Base-by-base conservation (phyloP, 2,888 invertebrate species). In the Ceraclea dissimilis region DNA sequence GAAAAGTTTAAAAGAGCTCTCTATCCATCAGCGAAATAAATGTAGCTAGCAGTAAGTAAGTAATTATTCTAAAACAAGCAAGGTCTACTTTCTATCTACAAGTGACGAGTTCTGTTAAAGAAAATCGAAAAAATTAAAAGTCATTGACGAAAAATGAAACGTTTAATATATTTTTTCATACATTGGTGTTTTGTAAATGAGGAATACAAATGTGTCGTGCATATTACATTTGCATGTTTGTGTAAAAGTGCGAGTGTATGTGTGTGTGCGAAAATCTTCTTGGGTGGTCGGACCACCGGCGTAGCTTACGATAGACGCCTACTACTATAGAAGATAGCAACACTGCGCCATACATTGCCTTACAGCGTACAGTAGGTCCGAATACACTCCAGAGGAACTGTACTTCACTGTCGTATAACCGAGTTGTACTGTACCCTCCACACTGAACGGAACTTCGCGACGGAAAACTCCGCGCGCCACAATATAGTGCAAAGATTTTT, bases 251-350 rank as follows among this genome's bases (percentile, higher is more conserved):
- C 13, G 46, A 19, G 46, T 19, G 46, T 10, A 10, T 46, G 46
- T 46, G 46, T 46, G 46, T 19, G 17, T 46, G 46, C 20, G 46
- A 18, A 20, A 46, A 46, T 19, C 53, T 22, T 31, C 53, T 33
- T 53, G 53, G 53, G 53, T 53, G 53, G 53, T 22, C 53, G 48
- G 53, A 53, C 53, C 53, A 53, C 53, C 53, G 53, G 53, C 18
- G 53, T 47, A 8, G 53, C 48, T 17, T 31, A 13, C 39, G 39
- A 39, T 39, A 16, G 39, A 39, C 39, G 39, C 39, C 39, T 39
- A 39, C 39, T 39, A 16, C 39, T 16, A 39, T 13, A n/a, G n/a
- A 4, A 39, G n/a, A 39, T 39, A 39, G 39, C 39, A 13, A 13
- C 13, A 16, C 39, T 16, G 39, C 39, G 39, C 39, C 16, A 13